Base-by-base conservation (phyloP, 92 coral and sea anemone species). In the Pocillopora meandrina region DNA sequence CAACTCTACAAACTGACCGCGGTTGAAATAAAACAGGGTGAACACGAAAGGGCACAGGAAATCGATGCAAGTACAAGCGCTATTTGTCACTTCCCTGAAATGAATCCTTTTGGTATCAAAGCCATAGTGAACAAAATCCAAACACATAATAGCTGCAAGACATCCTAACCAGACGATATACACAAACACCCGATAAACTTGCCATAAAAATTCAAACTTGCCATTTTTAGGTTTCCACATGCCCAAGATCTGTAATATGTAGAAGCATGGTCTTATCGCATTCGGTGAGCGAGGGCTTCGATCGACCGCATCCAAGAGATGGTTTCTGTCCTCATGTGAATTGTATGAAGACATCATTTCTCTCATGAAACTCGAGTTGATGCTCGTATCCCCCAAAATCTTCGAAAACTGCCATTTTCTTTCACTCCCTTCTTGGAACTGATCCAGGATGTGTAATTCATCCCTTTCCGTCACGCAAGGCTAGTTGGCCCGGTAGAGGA, bases 101-200 rank as follows among this genome's bases (percentile, higher is more conserved):
- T 82, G 87, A 31, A 91, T 72, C 26, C 0, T 26, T 26, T 26
- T 26, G 59, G 55, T 85, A 17, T 55, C 56, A 65, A 89, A 91
- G 5, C 92, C 92, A 34, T 89, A 78, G 90, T 89, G 94, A 31
- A 91, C 90, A 71, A 91, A 91, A 74, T 89, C 90, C 71, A 91
- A 72, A 76, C 87, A 79, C 87, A 89, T 81, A 10, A 89, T 83
- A 23, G 90, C 94, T 21, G 34, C 82, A 52, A 91, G 86, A 65
- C 89, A 49, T 21, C 42, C 91, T 16, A 87, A 21, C 93, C 91
- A 90, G 10, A 87, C 10, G 10, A 69, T 56, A 31, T 17, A 84
- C 77, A 87, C 89, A 72, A 79, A 12, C 33, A 15, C 75, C 10
- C 85, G 76, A 61, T 90, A 90, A 59, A 83, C 66, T 9, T 55